A percentile compares a stretch with the other conserved stretches of the same genome.
phyloP scores from a whole-genome alignment of 2,113 vertebrate genomes.

The Brachirus orientalis region DNA sequence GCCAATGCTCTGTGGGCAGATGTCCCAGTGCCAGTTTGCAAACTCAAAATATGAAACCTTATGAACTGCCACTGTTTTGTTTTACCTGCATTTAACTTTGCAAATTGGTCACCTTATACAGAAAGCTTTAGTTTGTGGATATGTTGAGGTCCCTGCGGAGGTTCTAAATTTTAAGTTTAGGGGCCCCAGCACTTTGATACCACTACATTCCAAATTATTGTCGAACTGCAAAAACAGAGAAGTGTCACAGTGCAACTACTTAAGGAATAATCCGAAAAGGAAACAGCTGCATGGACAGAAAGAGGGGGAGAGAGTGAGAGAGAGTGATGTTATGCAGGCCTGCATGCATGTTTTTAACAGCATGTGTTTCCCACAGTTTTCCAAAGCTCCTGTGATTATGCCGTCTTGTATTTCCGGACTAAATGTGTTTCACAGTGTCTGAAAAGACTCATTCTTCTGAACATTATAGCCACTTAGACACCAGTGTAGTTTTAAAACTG shows the following conservation, averaged over 20 bases:
- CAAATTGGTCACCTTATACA: background rate
- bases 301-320: constrained; percentile 66
- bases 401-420: constrained; percentile 36
- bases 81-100: constrained; percentile 29
- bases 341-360: constrained; percentile 40
- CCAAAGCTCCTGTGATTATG: constrained; percentile 57
- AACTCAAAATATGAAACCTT: constrained; percentile 85
- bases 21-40: constrained; percentile 79
- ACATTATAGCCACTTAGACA: background rate
- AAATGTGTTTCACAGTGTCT: constrained; percentile 15
- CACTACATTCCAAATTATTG: constrained; percentile 21
- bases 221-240: constrained; percentile 53
- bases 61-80: constrained; percentile 65
- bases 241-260: constrained; percentile 63
- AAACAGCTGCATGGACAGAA: constrained; percentile 68
- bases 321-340: constrained; percentile 47
- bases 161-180: background rate
- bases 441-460: background rate
- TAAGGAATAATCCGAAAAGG: constrained; percentile 72
- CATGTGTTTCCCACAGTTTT: constrained; percentile 63
- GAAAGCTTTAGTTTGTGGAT: background rate
- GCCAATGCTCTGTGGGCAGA: constrained; percentile 82
- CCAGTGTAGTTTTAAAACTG: background rate
- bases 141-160: background rate
- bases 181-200: background rate